Percentiles rank a stretch among this genome's conserved stretches.
Evolutionary conservation across 2,113 vertebrate species (phyloP).

Genomic region (Hystrix cristata): DNA sequence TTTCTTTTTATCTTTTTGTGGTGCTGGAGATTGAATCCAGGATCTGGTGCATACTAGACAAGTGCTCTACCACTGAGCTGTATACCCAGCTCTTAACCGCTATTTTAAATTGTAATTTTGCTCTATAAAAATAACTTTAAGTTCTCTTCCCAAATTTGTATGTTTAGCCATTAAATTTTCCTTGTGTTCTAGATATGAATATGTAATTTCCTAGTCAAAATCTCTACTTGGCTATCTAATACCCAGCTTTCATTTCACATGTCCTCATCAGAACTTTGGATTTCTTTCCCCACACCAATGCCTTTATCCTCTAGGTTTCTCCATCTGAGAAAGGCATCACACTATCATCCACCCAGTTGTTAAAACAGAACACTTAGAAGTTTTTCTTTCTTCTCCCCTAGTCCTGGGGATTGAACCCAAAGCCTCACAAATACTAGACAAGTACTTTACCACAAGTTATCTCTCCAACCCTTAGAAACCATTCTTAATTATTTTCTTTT

Average conservation of each 20-base stretch:
- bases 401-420: background rate
- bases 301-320: background rate
- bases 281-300: background rate
- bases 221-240: background rate
- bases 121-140: background rate
- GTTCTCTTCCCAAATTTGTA: background rate
- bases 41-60: background rate
- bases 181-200: slow-evolving; percentile 2
- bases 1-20: background rate
- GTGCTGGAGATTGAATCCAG: background rate
- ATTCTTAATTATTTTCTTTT: slow-evolving; percentile 6
- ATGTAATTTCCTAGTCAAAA: background rate
- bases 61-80: background rate
- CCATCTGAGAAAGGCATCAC: background rate
- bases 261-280: background rate
- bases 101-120: slow-evolving; percentile 21
- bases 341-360: background rate
- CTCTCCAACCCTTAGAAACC: background rate
- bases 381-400: background rate
- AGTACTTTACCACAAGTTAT: background rate
- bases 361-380: background rate
- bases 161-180: slow-evolving; percentile 26
- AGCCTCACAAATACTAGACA: background rate
- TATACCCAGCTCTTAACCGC: background rate
- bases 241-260: background rate